These are phyloP conservation scores for Sporophila hypoxantha DNA, from an alignment of 2,113 vertebrate genomes.

Conservation along the genomic window DNA sequence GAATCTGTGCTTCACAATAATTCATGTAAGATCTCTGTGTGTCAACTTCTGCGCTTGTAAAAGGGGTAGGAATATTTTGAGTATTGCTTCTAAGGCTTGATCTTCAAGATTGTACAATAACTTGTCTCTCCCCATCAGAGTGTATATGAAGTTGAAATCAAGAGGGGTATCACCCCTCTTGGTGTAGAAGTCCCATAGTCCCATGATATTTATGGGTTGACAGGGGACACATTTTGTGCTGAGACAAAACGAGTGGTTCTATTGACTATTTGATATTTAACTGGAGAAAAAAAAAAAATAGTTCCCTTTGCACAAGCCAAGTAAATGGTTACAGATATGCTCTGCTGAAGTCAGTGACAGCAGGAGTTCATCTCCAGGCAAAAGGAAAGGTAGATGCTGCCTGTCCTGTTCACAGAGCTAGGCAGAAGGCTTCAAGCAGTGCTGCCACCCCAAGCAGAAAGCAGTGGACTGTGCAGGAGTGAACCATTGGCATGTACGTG, in stretches of 20 bases:
- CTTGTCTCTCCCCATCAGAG: background rate
- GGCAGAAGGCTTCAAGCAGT: background rate
- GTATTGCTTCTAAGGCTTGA: background rate
- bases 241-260: background rate
- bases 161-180: background rate
- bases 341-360: background rate
- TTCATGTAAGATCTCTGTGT: background rate
- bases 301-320: background rate
- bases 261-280: background rate
- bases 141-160: background rate
- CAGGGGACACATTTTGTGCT: background rate
- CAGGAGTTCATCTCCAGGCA: background rate
- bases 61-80: background rate
- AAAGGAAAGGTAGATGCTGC: background rate
- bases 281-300: background rate
- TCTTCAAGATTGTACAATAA: background rate
- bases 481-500: background rate
- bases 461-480: background rate
- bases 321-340: background rate
- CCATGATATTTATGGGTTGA: background rate
- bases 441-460: background rate
- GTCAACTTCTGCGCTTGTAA: background rate
- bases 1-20: background rate
- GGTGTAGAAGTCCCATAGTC: background rate
- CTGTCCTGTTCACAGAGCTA: background rate